Percentiles rank a stretch among this genome's conserved stretches.
Conservation (phyloP, 37 sponge, comb jelly and placozoan genomes). For the Aplysina aerophoba region DNA sequence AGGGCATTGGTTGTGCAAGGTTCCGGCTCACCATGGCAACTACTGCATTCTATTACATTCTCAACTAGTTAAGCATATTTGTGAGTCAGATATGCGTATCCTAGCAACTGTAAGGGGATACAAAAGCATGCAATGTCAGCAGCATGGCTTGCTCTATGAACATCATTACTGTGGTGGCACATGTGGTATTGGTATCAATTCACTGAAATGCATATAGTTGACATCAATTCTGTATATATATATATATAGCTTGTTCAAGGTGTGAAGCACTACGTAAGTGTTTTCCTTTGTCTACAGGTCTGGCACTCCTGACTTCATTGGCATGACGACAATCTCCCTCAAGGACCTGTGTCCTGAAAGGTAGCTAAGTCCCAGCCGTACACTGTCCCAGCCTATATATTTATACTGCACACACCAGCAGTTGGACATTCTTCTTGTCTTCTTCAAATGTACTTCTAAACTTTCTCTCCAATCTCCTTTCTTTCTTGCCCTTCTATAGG, state of each 20-base stretch:
- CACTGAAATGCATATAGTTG: not conserved
- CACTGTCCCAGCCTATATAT: too few species aligned
- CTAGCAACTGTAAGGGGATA: not conserved
- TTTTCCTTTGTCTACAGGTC: constrained; percentile 34
- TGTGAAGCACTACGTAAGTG: not conserved
- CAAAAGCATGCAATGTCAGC: not conserved
- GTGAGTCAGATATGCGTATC: not conserved
- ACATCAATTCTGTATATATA: not conserved
- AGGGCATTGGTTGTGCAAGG: too few species aligned
- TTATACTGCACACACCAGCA: too few species aligned
- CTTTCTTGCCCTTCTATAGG: constrained; percentile 15
- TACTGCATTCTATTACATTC: too few species aligned
- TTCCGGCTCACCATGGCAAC: too few species aligned
- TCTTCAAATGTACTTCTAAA: not conserved
- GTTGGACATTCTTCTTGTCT: too few species aligned
- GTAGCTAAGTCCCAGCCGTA: too few species aligned
- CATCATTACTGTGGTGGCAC: too few species aligned
- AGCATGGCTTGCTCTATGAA: too few species aligned
- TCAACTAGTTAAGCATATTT: not conserved
- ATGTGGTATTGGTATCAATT: not conserved
- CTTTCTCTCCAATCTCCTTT: not conserved
- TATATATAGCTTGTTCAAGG: not conserved
- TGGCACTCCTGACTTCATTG: constrained; percentile 83
- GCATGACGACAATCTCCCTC: constrained; percentile 51
- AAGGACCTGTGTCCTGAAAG: constrained; percentile 72